A percentile compares a stretch with the other conserved stretches of the same genome.
These are phyloP conservation scores for Bombyx mori DNA, from an alignment of 1,140 invertebrate genomes.

Conservation along the genomic window DNA sequence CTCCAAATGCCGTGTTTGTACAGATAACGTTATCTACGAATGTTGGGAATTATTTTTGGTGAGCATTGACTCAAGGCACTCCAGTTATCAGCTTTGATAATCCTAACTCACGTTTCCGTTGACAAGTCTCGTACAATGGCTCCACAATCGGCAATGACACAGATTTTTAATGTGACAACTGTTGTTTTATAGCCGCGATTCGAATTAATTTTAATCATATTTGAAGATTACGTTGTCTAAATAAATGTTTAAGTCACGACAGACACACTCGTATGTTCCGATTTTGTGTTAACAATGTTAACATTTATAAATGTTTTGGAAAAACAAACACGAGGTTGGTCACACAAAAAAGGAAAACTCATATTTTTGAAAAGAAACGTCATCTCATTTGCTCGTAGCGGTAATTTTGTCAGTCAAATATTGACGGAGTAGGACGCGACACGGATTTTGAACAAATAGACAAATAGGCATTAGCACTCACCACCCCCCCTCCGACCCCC, in stretches of 20 bases:
- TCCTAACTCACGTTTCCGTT: conserved; percentile 34
- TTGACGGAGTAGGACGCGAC: conserved; percentile 63
- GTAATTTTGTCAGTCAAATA: conserved; percentile 63
- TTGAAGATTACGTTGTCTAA: no score
- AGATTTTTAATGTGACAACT: conserved; percentile 16
- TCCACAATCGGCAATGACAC: conserved; percentile 29
- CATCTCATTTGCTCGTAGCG: conserved; percentile 58
- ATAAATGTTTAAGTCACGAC: no score
- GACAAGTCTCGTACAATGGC: conserved; percentile 17
- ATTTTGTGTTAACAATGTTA: no score
- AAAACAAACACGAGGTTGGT: no score
- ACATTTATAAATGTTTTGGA: no score
- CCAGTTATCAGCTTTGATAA: conserved; percentile 47
- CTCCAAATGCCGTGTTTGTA: conserved; percentile 58
- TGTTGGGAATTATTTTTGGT: conserved; percentile 52
- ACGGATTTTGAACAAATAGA: conserved; percentile 63
- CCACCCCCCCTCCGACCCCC: conserved; percentile 13
- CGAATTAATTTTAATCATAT: no score
- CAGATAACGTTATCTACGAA: conserved; percentile 36
- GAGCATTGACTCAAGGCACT: conserved; percentile 53
- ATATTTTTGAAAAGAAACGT: conserved; percentile 25
- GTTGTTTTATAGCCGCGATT: not conserved
- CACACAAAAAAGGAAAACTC: not conserved
- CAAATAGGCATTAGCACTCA: conserved; percentile 53
- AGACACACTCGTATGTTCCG: no score